Percentiles rank a stretch among this genome's conserved stretches.
Conservation (phyloP, 1,140 invertebrate species). For the Lordiphosa stackelbergi region DNA sequence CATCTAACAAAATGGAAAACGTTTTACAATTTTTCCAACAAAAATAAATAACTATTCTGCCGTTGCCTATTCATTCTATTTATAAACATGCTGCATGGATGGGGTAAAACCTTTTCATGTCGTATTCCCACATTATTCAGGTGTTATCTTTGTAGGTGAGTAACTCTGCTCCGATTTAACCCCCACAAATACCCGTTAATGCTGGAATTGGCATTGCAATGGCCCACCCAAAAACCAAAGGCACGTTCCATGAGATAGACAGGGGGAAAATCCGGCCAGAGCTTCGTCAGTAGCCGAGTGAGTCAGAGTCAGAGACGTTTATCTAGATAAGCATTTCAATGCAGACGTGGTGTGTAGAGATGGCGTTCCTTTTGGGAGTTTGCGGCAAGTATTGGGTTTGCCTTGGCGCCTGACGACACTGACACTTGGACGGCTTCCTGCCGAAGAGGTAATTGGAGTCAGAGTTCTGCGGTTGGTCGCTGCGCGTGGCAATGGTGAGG, state of each 20-base stretch:
- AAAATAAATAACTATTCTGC: background rate
- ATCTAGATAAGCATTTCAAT: constrained; percentile 3
- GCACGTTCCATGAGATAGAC: constrained; percentile 11
- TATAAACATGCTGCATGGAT: too few species aligned
- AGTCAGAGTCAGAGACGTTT: constrained; percentile 14
- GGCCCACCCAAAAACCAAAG: constrained; percentile 11
- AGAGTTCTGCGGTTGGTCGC: constrained; percentile 23
- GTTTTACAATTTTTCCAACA: too few species aligned
- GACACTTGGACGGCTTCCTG: constrained; percentile 5
- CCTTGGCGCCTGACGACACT: background rate
- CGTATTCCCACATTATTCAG: too few species aligned
- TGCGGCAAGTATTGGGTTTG: background rate
- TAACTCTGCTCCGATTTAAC: background rate
- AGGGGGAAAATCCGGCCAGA: constrained; percentile 3
- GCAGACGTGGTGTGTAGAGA: too few species aligned
- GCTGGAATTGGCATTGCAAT: background rate
- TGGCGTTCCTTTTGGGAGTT: too few species aligned
- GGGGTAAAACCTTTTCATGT: too few species aligned
- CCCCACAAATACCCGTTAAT: background rate
- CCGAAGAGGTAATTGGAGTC: constrained; percentile 16
- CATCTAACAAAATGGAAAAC: too few species aligned
- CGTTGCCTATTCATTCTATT: too few species aligned
- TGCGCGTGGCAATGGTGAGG: constrained; percentile 45
- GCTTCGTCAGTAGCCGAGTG: constrained; percentile 1
- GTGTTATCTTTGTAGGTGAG: too few species aligned